phyloP scores from a whole-genome alignment of 2,113 vertebrate genomes.

The Neopipo cinnamomea region DNA sequence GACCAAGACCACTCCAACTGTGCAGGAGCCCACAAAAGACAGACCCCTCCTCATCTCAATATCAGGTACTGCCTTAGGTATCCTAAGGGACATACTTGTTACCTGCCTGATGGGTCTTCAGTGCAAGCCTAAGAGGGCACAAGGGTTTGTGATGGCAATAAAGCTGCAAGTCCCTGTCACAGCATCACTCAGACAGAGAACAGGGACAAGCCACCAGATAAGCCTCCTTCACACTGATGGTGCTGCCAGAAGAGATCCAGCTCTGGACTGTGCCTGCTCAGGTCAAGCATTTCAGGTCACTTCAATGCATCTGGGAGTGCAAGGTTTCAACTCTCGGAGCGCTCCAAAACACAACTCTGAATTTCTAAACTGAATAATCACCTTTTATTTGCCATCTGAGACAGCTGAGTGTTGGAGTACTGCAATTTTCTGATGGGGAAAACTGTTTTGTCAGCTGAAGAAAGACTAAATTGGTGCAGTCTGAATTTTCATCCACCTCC shows the following conservation, averaged over 20 bases:
- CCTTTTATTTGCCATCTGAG: background rate
- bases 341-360: background rate
- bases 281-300: background rate
- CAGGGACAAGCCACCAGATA: background rate
- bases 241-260: background rate
- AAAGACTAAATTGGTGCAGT: background rate
- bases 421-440: background rate
- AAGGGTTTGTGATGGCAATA: background rate
- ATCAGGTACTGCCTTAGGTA: background rate
- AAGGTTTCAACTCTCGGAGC: background rate
- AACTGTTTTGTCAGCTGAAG: slow-evolving; percentile 19
- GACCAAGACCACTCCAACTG: too few relatives aligned
- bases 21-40: background rate
- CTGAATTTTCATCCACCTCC: background rate
- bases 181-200: background rate
- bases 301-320: accelerated
- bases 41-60: background rate
- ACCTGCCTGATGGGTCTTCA: too few relatives aligned
- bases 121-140: background rate
- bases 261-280: background rate
- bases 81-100: background rate
- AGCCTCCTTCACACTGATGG: accelerated
- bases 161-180: background rate
- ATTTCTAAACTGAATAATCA: background rate
- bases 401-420: background rate